phyloP scores from a whole-genome alignment of 2,888 invertebrate species.

The Caenorhabditis sp. region DNA sequence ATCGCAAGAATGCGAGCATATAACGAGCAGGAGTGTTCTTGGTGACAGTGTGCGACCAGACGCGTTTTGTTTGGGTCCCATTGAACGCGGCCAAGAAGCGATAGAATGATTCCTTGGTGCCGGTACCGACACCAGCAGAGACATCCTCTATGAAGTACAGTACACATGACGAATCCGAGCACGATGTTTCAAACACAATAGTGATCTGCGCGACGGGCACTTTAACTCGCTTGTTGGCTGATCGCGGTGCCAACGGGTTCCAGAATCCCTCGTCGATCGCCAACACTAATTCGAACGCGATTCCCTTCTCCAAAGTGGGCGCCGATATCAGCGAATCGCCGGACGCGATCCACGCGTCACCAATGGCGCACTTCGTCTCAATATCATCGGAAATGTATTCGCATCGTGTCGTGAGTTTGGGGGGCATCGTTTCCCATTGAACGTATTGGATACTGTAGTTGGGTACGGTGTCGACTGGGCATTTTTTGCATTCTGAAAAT shows the following conservation, averaged over 20 bases:
- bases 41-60: slow-evolving; percentile 55
- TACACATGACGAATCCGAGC: slow-evolving; percentile 74
- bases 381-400: slow-evolving; percentile 71
- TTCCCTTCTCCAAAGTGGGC: slow-evolving; percentile 74
- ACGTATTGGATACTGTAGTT: slow-evolving; percentile 74
- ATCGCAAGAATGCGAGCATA: slow-evolving; percentile 66
- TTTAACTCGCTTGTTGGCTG: slow-evolving; percentile 44
- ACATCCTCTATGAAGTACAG: slow-evolving; percentile 74
- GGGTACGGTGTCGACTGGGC: slow-evolving; percentile 75
- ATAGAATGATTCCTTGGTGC: slow-evolving; percentile 40
- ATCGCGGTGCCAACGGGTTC: slow-evolving; percentile 61
- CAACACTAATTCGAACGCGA: slow-evolving; percentile 74
- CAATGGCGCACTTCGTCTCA: slow-evolving; percentile 54
- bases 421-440: slow-evolving; percentile 74
- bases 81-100: slow-evolving; percentile 65
- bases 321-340: slow-evolving; percentile 74
- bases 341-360: slow-evolving; percentile 74
- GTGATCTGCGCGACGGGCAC: slow-evolving; percentile 73
- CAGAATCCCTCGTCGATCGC: slow-evolving; percentile 73
- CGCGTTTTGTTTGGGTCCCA: slow-evolving; percentile 57
- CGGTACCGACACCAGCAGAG: slow-evolving; percentile 14
- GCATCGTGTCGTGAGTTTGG: slow-evolving; percentile 73
- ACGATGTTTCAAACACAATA: slow-evolving; percentile 75
- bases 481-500: slow-evolving; percentile 71
- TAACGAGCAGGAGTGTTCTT: slow-evolving; percentile 53